These are phyloP conservation scores for Sebastes minor DNA, from an alignment of 2,797 vertebrate species.

Conservation along the genomic window DNA sequence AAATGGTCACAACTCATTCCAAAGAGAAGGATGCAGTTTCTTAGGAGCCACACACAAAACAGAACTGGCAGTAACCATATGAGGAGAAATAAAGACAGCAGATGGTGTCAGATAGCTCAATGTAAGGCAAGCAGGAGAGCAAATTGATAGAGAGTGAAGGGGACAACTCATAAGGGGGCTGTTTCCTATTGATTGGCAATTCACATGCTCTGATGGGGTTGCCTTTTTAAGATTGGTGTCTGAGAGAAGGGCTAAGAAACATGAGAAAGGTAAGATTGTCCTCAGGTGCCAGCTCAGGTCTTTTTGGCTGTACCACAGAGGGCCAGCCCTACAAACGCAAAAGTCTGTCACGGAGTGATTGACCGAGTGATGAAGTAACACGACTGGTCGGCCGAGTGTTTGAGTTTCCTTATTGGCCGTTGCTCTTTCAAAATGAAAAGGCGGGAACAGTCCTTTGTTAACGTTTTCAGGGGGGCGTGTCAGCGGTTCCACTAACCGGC, in stretches of 20 bases:
- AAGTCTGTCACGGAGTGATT: background rate
- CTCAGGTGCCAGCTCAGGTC: conserved; percentile 11
- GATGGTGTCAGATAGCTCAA: conserved; percentile 15
- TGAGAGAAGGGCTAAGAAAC: conserved; percentile 33
- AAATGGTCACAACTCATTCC: conserved; percentile 1
- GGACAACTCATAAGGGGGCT: background rate
- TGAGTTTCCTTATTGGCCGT: background rate
- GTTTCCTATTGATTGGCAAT: conserved; percentile 40
- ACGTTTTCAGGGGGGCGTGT: too few relatives aligned
- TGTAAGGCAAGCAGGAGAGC: background rate
- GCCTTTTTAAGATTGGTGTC: conserved; percentile 28
- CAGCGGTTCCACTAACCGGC: too few relatives aligned
- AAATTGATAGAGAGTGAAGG: conserved; percentile 20
- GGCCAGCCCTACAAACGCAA: background rate
- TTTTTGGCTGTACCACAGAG: background rate
- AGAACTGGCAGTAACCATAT: background rate
- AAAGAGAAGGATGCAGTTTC: background rate
- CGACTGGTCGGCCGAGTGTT: background rate
- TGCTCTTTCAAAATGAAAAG: too few relatives aligned
- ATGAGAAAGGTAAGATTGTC: conserved; percentile 8
- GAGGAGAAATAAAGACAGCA: conserved; percentile 11
- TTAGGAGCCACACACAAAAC: background rate
- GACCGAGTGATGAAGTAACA: background rate
- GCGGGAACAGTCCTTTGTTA: too few relatives aligned
- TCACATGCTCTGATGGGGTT: conserved; percentile 27